A percentile compares a stretch with the other conserved stretches of the same genome.
phyloP scores from a whole-genome alignment of 2,797 vertebrate species.

The Liparis tanakae region DNA sequence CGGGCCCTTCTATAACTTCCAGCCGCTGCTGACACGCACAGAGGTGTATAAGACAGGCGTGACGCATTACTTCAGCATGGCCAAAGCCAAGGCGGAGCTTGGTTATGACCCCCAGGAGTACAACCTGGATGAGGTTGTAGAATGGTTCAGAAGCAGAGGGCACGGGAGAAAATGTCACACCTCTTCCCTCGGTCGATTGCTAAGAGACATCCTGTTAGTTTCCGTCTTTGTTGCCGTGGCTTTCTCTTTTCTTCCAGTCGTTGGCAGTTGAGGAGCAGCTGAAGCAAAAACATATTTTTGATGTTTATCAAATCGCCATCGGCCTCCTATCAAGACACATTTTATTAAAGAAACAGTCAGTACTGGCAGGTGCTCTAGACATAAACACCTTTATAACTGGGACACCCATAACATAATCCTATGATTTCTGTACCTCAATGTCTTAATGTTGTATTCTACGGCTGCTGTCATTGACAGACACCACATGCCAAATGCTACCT shows the following conservation, averaged over 20 bases:
- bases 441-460: not conserved
- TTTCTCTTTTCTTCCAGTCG: constrained; percentile 84
- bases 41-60: constrained; percentile 97
- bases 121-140: constrained; percentile 88
- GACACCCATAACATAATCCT: not conserved
- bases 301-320: constrained; percentile 12
- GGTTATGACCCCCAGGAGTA: constrained; percentile 85
- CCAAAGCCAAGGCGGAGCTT: constrained; percentile 90
- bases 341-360: not conserved
- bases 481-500: constrained; percentile 10
- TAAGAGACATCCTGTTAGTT: constrained; percentile 77
- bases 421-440: not conserved
- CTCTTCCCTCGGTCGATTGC: constrained; percentile 43
- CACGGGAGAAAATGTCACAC: constrained; percentile 75
- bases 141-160: constrained; percentile 90
- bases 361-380: constrained; percentile 1
- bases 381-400: not conserved
- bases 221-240: constrained; percentile 72
- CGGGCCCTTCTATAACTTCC: constrained; percentile 89
- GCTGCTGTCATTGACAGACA: not conserved
- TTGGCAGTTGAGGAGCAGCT: constrained; percentile 52
- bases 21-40: constrained; percentile 92
- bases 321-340: not conserved
- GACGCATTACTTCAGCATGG: constrained; percentile 94
- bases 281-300: not conserved